Percentiles rank a stretch among this genome's conserved stretches.
phyloP scores from a whole-genome alignment of 1,140 invertebrate genomes.

The Macrotrachela quadricornifera region DNA sequence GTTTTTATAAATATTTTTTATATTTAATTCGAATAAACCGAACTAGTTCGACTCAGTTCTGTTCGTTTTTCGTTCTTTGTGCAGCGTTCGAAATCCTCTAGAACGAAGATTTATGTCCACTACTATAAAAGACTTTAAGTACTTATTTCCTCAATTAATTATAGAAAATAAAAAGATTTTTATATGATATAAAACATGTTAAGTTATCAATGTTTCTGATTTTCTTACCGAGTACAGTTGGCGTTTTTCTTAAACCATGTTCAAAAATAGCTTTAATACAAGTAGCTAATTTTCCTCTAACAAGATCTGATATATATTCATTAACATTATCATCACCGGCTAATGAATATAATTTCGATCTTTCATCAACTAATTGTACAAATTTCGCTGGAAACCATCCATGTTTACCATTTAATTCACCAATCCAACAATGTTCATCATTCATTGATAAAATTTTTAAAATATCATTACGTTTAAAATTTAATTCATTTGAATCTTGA shows the following conservation, averaged over 20 bases:
- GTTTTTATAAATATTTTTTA: too few species aligned
- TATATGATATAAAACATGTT: too few species aligned
- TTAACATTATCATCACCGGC: slow-evolving; percentile 91
- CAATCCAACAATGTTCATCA: slow-evolving; percentile 99
- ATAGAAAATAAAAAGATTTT: too few species aligned
- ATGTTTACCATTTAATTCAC: slow-evolving; percentile 81
- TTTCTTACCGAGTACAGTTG: background rate
- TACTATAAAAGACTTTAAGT: too few species aligned
- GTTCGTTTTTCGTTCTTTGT: too few species aligned
- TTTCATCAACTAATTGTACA: slow-evolving; percentile 82
- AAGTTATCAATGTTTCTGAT: too few species aligned
- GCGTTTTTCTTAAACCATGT: slow-evolving; percentile 64
- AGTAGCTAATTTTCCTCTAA: slow-evolving; percentile 67
- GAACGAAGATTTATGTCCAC: too few species aligned
- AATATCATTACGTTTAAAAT: slow-evolving; percentile 91
- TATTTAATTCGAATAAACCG: too few species aligned
- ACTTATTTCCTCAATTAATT: too few species aligned
- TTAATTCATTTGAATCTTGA: slow-evolving; percentile 90
- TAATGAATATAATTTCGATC: slow-evolving; percentile 68
- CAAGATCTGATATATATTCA: slow-evolving; percentile 81
- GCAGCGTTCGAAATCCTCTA: too few species aligned
- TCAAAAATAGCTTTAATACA: slow-evolving; percentile 79
- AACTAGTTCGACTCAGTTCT: too few species aligned
- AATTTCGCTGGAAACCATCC: slow-evolving; percentile 99
- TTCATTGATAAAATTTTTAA: slow-evolving; percentile 79